Evolutionary conservation across 2,113 vertebrate genomes (phyloP).

Genomic region (Crypturellus undulatus): DNA sequence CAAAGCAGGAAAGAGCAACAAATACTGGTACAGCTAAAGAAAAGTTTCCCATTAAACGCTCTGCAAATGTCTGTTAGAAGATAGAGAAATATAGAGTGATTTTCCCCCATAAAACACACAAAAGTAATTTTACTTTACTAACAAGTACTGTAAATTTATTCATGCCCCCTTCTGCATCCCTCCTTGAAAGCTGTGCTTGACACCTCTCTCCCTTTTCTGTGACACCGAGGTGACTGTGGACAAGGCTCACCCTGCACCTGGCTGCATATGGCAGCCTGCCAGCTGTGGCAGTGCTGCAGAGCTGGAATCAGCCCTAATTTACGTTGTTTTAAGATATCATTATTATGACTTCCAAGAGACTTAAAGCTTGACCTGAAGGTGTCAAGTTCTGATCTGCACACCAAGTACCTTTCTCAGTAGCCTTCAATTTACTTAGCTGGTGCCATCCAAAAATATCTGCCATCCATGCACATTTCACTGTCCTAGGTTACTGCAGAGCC

Average conservation of each 20-base stretch:
- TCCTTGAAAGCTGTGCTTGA: neutral
- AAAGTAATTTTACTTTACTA: neutral
- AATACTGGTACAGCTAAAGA: slow-evolving; percentile 91
- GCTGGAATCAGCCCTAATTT: neutral
- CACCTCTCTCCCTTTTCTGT: neutral
- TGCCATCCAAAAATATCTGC: neutral
- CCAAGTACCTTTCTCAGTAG: neutral
- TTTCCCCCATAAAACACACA: neutral
- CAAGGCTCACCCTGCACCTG: neutral
- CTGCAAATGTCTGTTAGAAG: slow-evolving; percentile 89
- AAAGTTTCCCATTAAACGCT: slow-evolving; percentile 89
- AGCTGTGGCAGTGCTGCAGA: neutral
- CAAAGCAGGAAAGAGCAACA: slow-evolving; percentile 94
- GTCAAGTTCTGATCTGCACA: neutral
- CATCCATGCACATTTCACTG: neutral
- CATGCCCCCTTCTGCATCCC: neutral
- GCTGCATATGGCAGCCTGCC: rapidly evolving
- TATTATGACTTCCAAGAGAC: neutral
- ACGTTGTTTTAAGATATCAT: neutral
- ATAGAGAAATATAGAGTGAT: neutral
- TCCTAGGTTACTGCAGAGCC: neutral
- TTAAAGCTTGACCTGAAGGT: neutral
- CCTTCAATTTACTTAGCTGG: neutral
- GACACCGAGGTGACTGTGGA: neutral
- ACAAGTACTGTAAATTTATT: neutral